Evolutionary conservation across 2,113 vertebrate genomes (phyloP), one percentile per base, ranked within the genome.

Genomic region (Toxotes chatareus): DNA sequence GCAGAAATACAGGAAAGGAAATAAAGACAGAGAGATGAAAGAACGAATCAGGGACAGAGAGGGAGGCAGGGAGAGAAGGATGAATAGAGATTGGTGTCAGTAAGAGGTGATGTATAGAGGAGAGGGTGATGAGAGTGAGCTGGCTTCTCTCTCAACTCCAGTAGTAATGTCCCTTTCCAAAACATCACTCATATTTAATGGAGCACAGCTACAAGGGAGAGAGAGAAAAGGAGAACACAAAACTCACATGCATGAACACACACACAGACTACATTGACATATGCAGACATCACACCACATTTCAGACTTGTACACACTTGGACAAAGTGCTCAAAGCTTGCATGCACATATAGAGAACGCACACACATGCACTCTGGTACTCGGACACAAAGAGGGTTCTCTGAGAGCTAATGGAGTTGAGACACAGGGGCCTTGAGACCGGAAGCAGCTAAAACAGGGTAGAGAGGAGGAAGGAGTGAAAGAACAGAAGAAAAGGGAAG

Each of bases 101-200:
- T 86, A 64, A 77, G 83, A 84, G 86, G 91, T 93, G 91, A 93
- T 92, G 83, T 87, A 91, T 93, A 67, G 91, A 86, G 64, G 86
- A 79, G 79, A 88, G 75, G 83, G 83, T 87, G 90, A 92, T 91
- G 91, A 91, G 86, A 91, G 85, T 67, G 87, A 91, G 91, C 80
- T 71, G 82, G 89, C 88, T 92, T 85, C 91, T 93, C 91, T 92
- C 92, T 88, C 66, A 62, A 91, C 91, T 92, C 89, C 85, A 83
- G 68, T 83, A 85, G 92, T 94, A 93, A 93, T 92, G 92, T 89
- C 91, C 91, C 86, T 84, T 83, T 90, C 88, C 88, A 89, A 92
- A 91, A 88, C 93, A 94, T 94, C 89, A 86, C 91, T 93, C 91
- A 93, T 90, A 93, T 94, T 92, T 93, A 93, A 93, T 94, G 92